Percentiles rank a stretch among this genome's conserved stretches.
phyloP scores from a whole-genome alignment of 2,888 invertebrate species.

The Eupelmus urozonus region DNA sequence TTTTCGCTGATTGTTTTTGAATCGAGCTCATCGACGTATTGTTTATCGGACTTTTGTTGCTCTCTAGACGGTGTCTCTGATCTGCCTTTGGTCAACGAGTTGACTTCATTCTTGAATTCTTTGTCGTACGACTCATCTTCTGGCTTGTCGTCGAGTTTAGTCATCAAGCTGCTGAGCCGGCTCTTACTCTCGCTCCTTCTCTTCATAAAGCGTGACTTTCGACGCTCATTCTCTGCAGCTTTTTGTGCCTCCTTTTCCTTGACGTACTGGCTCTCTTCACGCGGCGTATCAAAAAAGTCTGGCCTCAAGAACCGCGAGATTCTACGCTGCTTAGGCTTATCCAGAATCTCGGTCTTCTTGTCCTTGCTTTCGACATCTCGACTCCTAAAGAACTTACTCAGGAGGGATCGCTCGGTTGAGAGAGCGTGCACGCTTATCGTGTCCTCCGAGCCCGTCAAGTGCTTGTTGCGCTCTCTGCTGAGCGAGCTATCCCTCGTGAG shows the following conservation, averaged over 20 bases:
- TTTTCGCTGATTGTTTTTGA: constrained; percentile 56
- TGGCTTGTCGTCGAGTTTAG: constrained; percentile 62
- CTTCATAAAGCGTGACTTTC: constrained; percentile 84
- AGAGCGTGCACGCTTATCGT: constrained; percentile 39
- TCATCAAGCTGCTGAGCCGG: constrained; percentile 68
- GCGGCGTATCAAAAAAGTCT: constrained; percentile 86
- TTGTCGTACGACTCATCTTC: constrained; percentile 63
- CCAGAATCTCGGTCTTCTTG: constrained; percentile 41
- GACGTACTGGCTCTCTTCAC: constrained; percentile 83
- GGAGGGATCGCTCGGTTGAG: constrained; percentile 79
- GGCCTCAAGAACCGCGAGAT: constrained; percentile 87
- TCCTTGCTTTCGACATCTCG: constrained; percentile 74
- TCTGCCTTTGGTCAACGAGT: constrained; percentile 67
- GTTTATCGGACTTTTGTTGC: constrained; percentile 40
- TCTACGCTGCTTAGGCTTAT: constrained; percentile 79
- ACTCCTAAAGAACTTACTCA: constrained; percentile 80
- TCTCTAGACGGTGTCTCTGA: constrained; percentile 59
- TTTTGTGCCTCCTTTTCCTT: constrained; percentile 76
- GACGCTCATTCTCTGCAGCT: constrained; percentile 78
- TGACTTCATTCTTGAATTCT: constrained; percentile 69
- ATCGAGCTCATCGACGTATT: constrained; percentile 30
- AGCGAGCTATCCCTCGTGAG: constrained; percentile 67
- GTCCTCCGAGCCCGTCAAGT: constrained; percentile 63
- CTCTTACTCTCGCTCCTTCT: constrained; percentile 81
- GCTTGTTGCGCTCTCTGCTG: constrained; percentile 58